These are phyloP conservation scores for Carassius auratus DNA, from an alignment of 2,113 vertebrate species.

Conservation along the genomic window DNA sequence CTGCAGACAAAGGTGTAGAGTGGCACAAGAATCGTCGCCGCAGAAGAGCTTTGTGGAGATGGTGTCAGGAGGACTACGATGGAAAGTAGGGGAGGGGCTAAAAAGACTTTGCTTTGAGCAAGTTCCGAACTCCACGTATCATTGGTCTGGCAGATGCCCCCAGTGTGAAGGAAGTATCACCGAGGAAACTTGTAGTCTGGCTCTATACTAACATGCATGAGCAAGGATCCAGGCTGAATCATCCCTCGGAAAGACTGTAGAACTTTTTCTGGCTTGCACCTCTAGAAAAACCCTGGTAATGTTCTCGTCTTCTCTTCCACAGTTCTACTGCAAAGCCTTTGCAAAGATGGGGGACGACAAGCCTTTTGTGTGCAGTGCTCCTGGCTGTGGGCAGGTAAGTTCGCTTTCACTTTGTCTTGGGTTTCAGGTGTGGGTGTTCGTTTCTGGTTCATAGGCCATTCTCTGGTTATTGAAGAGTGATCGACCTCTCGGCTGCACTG, in stretches of 20 bases:
- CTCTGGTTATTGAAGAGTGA: background rate
- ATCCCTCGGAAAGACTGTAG: conserved; percentile 63
- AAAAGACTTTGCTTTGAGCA: conserved; percentile 46
- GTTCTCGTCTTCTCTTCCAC: conserved; percentile 76
- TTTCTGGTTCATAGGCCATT: background rate
- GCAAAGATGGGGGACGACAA: conserved; percentile 95
- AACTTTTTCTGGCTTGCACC: conserved; percentile 41
- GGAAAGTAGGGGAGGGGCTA: conserved; percentile 48
- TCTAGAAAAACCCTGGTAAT: conserved; percentile 61
- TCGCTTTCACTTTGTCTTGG: conserved; percentile 53
- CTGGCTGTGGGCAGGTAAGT: conserved; percentile 97
- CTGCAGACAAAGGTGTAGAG: conserved; percentile 41
- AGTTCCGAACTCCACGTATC: conserved; percentile 61
- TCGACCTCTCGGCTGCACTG: background rate
- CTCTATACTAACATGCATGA: conserved; percentile 66
- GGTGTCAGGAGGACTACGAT: conserved; percentile 51
- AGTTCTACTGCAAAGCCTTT: conserved; percentile 81
- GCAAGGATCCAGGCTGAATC: conserved; percentile 69
- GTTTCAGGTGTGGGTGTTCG: conserved; percentile 53
- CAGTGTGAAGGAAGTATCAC: conserved; percentile 77
- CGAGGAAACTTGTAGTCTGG: conserved; percentile 76
- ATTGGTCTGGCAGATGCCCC: conserved; percentile 71
- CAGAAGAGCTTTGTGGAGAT: conserved; percentile 51
- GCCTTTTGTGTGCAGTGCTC: conserved; percentile 95
- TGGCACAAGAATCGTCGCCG: conserved; percentile 44